phyloP scores from a whole-genome alignment of 2,888 invertebrate genomes.

The Dusona sp. region DNA sequence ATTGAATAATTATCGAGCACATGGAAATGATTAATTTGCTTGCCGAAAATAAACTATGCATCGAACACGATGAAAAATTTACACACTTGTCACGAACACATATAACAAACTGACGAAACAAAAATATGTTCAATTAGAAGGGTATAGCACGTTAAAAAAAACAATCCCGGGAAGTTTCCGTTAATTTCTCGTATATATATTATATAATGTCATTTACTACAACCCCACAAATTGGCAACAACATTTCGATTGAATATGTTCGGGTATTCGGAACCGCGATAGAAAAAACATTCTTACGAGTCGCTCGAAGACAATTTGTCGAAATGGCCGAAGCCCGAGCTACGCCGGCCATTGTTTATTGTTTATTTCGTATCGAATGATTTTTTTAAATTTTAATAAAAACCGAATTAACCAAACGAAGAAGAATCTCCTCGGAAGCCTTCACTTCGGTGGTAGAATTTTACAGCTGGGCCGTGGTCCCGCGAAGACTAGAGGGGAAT shows the following conservation, averaged over 20 bases:
- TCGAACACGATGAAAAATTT: neutral
- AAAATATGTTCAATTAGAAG: neutral
- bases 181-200: neutral
- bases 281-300: conserved; percentile 47
- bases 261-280: neutral
- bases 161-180: neutral
- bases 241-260: neutral
- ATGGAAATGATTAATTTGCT: neutral
- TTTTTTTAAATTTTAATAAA: neutral
- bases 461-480: conserved; percentile 3
- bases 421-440: neutral
- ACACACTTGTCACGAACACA: neutral
- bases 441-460: conserved; percentile 2
- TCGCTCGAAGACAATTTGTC: conserved; percentile 37
- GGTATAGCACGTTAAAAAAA: neutral
- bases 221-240: conserved; percentile 10
- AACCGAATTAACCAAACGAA: neutral
- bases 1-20: neutral
- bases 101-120: neutral
- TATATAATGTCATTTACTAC: conserved; percentile 38
- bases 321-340: conserved; percentile 37
- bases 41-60: neutral
- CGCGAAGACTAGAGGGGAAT: neutral
- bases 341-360: conserved; percentile 29
- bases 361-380: conserved; percentile 3